A percentile compares a stretch with the other conserved stretches of the same genome.
Conservation (phyloP, 2,113 vertebrate genomes). For the Nanorana parkeri region DNA sequence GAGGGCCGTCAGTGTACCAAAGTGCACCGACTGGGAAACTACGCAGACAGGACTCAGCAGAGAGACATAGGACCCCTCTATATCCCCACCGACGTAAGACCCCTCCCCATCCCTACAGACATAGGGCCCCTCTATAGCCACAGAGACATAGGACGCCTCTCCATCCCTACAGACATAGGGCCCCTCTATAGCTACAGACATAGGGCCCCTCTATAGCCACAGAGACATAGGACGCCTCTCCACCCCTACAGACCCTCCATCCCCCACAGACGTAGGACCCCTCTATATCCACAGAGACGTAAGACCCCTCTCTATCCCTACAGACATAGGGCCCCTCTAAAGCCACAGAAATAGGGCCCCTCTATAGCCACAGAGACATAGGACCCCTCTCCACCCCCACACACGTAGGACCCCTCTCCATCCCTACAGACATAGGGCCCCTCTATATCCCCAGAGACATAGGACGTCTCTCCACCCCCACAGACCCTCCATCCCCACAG, state of each 20-base stretch:
- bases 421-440: not conserved
- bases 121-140: not conserved
- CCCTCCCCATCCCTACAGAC: not conserved
- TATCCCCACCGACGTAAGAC: not conserved
- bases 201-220: too few relatives aligned
- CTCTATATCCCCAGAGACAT: too few relatives aligned
- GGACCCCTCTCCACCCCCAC: not conserved
- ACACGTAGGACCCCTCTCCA: not conserved
- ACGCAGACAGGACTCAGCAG: not conserved
- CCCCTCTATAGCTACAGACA: too few relatives aligned
- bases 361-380: too few relatives aligned
- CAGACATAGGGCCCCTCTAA: not conserved
- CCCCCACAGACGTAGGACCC: not conserved
- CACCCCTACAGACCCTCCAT: too few relatives aligned
- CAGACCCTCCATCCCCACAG: too few relatives aligned
- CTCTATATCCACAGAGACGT: too few relatives aligned
- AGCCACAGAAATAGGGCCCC: not conserved
- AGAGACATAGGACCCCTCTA: not conserved
- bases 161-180: too few relatives aligned
- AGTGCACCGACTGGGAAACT: not conserved
- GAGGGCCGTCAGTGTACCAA: not conserved
- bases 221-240: too few relatives aligned
- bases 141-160: not conserved
- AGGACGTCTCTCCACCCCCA: too few relatives aligned
- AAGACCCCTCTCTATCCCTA: not conserved